Conservation (phyloP, 2,113 vertebrate genomes). For the Heterotilapia buettikoferi region DNA sequence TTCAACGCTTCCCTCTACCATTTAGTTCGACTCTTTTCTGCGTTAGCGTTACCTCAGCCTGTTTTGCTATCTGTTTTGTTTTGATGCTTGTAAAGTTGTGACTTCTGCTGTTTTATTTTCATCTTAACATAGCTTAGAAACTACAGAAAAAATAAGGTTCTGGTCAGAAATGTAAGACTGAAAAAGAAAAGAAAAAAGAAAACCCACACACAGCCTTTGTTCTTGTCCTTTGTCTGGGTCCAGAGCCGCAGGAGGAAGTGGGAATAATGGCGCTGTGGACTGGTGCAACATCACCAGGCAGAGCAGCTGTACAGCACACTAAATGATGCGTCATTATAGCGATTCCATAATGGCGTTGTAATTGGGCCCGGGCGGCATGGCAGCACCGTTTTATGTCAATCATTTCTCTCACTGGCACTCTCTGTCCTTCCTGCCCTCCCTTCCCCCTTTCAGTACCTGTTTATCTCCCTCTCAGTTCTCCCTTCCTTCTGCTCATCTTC, state of each 20-base stretch:
- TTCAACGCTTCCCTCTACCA: background rate
- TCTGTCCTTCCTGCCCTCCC: background rate
- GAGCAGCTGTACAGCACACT: conserved; percentile 1
- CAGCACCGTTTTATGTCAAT: conserved; percentile 40
- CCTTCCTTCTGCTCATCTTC: background rate
- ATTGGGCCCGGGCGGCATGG: conserved; percentile 36
- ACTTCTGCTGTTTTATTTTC: background rate
- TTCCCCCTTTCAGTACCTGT: background rate
- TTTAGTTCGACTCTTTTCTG: background rate
- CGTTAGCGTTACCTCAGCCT: background rate
- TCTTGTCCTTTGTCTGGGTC: conserved; percentile 28
- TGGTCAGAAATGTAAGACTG: background rate
- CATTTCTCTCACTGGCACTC: conserved; percentile 25
- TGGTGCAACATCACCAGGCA: conserved; percentile 7
- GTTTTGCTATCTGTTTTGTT: background rate
- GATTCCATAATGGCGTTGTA: conserved; percentile 56
- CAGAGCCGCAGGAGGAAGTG: background rate
- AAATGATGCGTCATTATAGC: conserved; percentile 54
- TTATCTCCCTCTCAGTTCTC: background rate
- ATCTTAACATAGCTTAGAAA: background rate
- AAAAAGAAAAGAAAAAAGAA: background rate
- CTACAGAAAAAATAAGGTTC: background rate
- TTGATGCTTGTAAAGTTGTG: background rate
- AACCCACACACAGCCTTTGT: conserved; percentile 38
- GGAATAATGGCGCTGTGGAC: conserved; percentile 22